Evolutionary conservation across 2,888 invertebrate species (phyloP).

Genomic region (Acleris literana): DNA sequence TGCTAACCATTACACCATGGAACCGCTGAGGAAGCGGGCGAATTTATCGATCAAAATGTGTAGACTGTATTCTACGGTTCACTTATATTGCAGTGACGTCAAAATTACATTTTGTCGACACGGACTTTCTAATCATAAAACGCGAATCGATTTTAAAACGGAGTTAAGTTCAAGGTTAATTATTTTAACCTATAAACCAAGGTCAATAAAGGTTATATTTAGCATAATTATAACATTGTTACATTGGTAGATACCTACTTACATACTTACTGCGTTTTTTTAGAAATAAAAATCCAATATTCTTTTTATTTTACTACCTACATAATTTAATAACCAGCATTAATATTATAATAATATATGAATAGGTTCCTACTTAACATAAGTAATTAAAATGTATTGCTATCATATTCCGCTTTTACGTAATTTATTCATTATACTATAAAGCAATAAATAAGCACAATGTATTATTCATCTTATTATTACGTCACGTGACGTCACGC

Average conservation of each 20-base stretch:
- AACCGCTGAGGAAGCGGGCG: conserved; percentile 53
- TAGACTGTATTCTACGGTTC: background rate
- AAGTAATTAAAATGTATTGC: no score
- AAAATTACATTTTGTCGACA: background rate
- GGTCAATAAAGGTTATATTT: background rate
- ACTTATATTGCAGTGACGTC: conserved; percentile 4
- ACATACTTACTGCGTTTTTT: no score
- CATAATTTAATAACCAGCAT: background rate
- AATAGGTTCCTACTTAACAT: no score
- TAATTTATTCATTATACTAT: background rate
- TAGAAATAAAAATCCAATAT: no score
- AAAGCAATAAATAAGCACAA: background rate
- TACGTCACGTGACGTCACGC: conserved; percentile 2
- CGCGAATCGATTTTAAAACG: background rate
- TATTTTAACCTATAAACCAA: background rate
- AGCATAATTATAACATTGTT: no score
- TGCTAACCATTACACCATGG: conserved; percentile 86
- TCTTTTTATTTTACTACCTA: no score
- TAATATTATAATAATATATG: no score
- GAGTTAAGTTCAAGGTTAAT: background rate
- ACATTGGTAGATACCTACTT: no score
- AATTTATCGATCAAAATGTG: conserved; percentile 29
- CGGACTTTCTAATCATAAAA: background rate
- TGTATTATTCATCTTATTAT: background rate
- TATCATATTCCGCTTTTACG: background rate